These are phyloP conservation scores for Lophotriccus pileatus DNA, from an alignment of 2,797 vertebrate genomes.

Conservation along the genomic window DNA sequence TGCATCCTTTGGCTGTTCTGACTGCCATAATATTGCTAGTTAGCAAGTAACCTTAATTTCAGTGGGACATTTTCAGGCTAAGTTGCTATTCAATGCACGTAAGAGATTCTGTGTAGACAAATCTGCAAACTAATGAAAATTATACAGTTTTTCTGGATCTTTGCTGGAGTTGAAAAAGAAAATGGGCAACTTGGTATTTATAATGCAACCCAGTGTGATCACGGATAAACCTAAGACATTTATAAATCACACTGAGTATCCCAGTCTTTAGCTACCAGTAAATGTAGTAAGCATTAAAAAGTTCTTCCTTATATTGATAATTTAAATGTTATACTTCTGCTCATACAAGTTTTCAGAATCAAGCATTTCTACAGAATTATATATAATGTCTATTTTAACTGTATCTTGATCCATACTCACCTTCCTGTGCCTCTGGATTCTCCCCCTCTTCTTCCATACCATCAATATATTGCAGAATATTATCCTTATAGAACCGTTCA, in stretches of 20 bases:
- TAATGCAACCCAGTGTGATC: background rate
- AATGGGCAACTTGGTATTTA: background rate
- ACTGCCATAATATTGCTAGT: background rate
- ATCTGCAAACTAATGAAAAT: background rate
- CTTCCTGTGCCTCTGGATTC: slow-evolving; percentile 58
- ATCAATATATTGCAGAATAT: slow-evolving; percentile 74
- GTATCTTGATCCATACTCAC: slow-evolving; percentile 61
- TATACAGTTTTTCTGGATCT: background rate
- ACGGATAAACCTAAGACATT: background rate
- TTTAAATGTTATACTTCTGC: background rate
- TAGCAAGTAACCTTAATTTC: background rate
- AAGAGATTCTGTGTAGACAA: background rate
- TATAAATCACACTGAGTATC: background rate
- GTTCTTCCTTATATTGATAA: background rate
- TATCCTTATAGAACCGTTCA: slow-evolving; percentile 76
- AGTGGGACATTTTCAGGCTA: background rate
- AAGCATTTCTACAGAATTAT: background rate
- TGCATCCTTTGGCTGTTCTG: background rate
- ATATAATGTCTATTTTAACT: background rate
- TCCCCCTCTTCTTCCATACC: slow-evolving; percentile 50
- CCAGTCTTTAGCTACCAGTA: background rate
- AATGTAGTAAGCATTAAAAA: background rate
- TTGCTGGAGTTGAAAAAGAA: background rate
- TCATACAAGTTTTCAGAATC: background rate
- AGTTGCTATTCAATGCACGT: background rate